phyloP scores from a whole-genome alignment of 1,140 invertebrate genomes.

The Druon quercuslanigerum region DNA sequence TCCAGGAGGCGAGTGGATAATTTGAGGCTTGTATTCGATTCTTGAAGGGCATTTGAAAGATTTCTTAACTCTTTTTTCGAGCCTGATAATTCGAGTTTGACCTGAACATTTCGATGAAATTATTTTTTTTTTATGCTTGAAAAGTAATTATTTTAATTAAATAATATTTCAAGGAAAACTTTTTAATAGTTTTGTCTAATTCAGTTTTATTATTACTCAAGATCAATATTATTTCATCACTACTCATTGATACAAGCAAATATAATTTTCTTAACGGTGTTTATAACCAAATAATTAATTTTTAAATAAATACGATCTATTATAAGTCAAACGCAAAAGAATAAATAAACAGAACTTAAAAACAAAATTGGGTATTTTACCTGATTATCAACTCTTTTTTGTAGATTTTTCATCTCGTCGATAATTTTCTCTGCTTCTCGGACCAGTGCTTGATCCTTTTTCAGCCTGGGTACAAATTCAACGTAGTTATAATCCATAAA shows the following conservation, averaged over 20 bases:
- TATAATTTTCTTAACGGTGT: not conserved
- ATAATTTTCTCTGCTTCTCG: conserved; percentile 72
- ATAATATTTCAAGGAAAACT: not conserved
- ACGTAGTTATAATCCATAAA: conserved; percentile 77
- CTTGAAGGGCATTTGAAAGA: conserved; percentile 75
- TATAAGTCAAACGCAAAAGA: too few relatives aligned
- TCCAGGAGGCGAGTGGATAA: conserved; percentile 75
- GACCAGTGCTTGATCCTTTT: conserved; percentile 74
- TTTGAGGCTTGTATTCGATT: conserved; percentile 74
- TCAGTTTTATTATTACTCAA: not conserved
- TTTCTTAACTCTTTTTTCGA: conserved; percentile 77
- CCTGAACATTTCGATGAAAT: conserved; percentile 57
- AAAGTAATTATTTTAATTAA: not conserved
- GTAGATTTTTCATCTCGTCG: conserved; percentile 73
- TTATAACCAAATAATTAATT: too few relatives aligned
- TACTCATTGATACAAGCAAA: not conserved
- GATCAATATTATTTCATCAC: not conserved
- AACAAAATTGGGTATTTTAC: conserved; percentile 48
- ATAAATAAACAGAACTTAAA: too few relatives aligned
- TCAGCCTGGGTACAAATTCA: conserved; percentile 75
- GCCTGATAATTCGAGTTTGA: conserved; percentile 77
- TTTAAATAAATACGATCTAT: too few relatives aligned
- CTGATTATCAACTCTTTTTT: conserved; percentile 75
- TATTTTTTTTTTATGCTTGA: not conserved
- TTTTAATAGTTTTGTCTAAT: conserved; percentile 13